Conservation (phyloP, 2,888 invertebrate species). For the Drosophila kambysellisi region DNA sequence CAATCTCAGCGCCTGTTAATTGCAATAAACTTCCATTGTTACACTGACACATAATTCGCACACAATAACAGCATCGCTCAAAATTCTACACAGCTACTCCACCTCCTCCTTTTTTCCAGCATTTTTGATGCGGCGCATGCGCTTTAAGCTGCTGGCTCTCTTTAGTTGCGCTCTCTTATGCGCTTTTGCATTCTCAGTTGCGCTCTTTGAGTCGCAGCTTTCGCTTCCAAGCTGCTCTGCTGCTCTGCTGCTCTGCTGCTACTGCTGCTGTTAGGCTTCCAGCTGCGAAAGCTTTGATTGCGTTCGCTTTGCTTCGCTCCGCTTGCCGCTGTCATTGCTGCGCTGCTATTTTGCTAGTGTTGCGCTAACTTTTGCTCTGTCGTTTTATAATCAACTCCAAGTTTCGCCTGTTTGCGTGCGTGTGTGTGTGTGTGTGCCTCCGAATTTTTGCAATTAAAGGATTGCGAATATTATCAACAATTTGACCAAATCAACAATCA, state of each 20-base stretch:
- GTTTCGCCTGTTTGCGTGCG: conserved; percentile 35
- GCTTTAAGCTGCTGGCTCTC: conserved; percentile 51
- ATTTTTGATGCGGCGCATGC: conserved; percentile 70
- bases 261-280: conserved; percentile 41
- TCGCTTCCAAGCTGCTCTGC: conserved; percentile 45
- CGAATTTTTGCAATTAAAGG: conserved; percentile 31
- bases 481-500: conserved; percentile 29
- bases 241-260: conserved; percentile 37
- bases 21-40: conserved; percentile 81
- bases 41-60: conserved; percentile 82
- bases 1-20: conserved; percentile 50
- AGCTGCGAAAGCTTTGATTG: conserved; percentile 65
- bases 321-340: conserved; percentile 66
- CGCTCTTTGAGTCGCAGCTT: conserved; percentile 38
- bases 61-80: conserved; percentile 3
- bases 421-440: conserved; percentile 25
- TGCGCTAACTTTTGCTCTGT: conserved; percentile 83
- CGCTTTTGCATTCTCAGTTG: conserved; percentile 6
- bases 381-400: conserved; percentile 80
- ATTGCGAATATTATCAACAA: conserved; percentile 33
- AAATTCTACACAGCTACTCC: not conserved
- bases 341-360: conserved; percentile 81
- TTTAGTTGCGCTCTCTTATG: conserved; percentile 18
- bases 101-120: conserved; percentile 55
- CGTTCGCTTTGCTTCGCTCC: conserved; percentile 63